Evolutionary conservation across 35 echinoderm and acorn worm species (phyloP).

Genomic region (Apostichopus japonicus): DNA sequence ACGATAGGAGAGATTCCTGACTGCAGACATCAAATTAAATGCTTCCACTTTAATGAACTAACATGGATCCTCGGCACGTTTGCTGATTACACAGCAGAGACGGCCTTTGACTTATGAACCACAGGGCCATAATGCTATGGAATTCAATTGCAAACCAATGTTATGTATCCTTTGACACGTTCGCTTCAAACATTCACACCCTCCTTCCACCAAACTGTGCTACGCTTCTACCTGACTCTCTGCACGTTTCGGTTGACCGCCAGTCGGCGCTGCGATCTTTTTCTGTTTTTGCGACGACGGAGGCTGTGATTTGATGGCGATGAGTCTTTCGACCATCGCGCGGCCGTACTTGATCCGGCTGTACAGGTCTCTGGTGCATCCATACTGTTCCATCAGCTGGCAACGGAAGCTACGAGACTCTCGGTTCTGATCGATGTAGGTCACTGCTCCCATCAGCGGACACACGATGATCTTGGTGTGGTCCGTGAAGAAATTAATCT

Average conservation of each 20-base stretch:
- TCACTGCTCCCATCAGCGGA: constrained; percentile 89
- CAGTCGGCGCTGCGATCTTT: neutral
- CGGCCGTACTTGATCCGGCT: constrained; percentile 74
- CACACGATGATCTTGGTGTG: constrained; percentile 97
- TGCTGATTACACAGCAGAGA: too few relatives aligned
- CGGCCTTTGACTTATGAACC: too few relatives aligned
- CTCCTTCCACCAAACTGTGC: too few relatives aligned
- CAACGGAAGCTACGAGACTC: constrained; percentile 82
- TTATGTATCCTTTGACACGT: too few relatives aligned
- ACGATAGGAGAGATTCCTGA: too few relatives aligned
- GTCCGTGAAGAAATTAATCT: constrained; percentile 98
- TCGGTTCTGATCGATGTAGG: constrained; percentile 88
- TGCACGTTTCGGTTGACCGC: neutral
- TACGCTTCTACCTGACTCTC: too few relatives aligned
- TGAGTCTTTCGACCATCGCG: constrained; percentile 85
- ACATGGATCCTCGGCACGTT: too few relatives aligned
- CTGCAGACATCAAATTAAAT: too few relatives aligned
- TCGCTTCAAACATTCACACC: too few relatives aligned
- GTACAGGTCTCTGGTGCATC: constrained; percentile 72
- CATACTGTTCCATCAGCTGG: constrained; percentile 79
- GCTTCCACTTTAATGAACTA: too few relatives aligned
- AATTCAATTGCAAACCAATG: too few relatives aligned
- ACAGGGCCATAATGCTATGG: too few relatives aligned
- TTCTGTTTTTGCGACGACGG: neutral
- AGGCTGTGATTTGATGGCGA: constrained; percentile 30